Evolutionary conservation across 2,888 invertebrate genomes (phyloP).

Genomic region (Chelonus formosanus): DNA sequence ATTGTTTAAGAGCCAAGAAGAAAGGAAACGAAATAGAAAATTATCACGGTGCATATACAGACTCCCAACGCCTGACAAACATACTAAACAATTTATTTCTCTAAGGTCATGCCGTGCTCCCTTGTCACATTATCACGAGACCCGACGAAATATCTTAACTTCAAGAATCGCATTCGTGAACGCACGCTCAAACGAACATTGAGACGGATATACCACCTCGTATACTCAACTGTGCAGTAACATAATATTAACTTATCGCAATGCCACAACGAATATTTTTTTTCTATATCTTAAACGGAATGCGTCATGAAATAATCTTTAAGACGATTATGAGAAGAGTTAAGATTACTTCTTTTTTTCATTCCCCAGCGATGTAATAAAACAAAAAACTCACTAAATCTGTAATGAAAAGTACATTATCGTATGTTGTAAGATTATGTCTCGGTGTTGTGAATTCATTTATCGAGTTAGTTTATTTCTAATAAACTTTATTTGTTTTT

Average conservation of each 20-base stretch:
- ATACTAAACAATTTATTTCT: slow-evolving; percentile 50
- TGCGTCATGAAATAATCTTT: too few relatives aligned
- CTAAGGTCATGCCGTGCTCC: slow-evolving; percentile 48
- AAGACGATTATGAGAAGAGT: too few relatives aligned
- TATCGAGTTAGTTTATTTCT: too few relatives aligned
- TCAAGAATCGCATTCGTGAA: slow-evolving; percentile 15
- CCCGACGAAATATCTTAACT: slow-evolving; percentile 27
- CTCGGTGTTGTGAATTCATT: too few relatives aligned
- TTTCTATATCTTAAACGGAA: too few relatives aligned
- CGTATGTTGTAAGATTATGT: too few relatives aligned
- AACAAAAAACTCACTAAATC: too few relatives aligned
- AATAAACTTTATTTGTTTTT: too few relatives aligned
- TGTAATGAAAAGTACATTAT: too few relatives aligned
- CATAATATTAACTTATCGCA: slow-evolving; percentile 27
- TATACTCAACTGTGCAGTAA: slow-evolving; percentile 15
- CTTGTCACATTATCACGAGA: slow-evolving; percentile 44
- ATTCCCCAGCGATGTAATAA: neutral
- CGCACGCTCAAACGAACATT: neutral
- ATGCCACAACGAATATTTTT: slow-evolving; percentile 8
- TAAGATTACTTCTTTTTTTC: slow-evolving; percentile 2
- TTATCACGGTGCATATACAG: slow-evolving; percentile 9
- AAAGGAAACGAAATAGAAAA: slow-evolving; percentile 6
- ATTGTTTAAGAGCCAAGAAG: neutral
- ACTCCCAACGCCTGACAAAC: slow-evolving; percentile 25
- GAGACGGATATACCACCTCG: neutral